These are phyloP conservation scores for Apis cerana DNA, from an alignment of 1,140 invertebrate species.

Conservation along the genomic window DNA sequence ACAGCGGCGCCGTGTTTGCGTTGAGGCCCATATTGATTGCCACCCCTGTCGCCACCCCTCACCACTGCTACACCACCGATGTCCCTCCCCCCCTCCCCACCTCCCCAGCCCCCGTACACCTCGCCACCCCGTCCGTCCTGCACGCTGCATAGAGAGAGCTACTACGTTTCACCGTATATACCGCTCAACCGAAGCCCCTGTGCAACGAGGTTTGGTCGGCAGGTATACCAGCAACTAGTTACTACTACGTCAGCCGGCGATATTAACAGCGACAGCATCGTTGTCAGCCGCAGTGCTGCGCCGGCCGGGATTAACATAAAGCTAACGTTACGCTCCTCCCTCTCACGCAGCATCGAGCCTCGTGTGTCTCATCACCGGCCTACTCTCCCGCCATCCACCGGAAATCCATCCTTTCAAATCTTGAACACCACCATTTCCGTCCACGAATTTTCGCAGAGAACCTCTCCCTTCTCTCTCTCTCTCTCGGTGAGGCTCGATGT, in stretches of 20 bases:
- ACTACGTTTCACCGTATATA: conserved; percentile 59
- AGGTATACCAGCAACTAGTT: conserved; percentile 74
- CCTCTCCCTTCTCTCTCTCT: not conserved
- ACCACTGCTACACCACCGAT: conserved; percentile 65
- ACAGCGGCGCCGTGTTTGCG: conserved; percentile 80
- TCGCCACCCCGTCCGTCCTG: conserved; percentile 39
- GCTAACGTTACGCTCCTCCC: conserved; percentile 65
- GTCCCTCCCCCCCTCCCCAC: conserved; percentile 36
- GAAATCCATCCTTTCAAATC: not conserved
- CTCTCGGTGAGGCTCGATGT: too few relatives aligned
- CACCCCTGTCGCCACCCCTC: conserved; percentile 78
- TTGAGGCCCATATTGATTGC: conserved; percentile 82
- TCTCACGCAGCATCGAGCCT: conserved; percentile 46
- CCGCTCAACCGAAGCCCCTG: conserved; percentile 36
- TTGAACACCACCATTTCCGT: not conserved
- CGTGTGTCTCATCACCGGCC: conserved; percentile 40
- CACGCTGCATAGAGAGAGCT: conserved; percentile 66
- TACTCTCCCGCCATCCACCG: not conserved
- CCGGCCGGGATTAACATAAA: conserved; percentile 74
- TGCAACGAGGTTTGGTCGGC: conserved; percentile 65
- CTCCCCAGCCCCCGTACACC: conserved; percentile 19
- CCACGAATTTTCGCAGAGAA: conserved; percentile 12
- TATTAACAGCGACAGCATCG: conserved; percentile 78
- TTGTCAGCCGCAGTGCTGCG: conserved; percentile 75
- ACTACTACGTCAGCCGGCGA: conserved; percentile 76